Conservation (phyloP, 2,888 invertebrate genomes). For the Anoncus sp. region DNA sequence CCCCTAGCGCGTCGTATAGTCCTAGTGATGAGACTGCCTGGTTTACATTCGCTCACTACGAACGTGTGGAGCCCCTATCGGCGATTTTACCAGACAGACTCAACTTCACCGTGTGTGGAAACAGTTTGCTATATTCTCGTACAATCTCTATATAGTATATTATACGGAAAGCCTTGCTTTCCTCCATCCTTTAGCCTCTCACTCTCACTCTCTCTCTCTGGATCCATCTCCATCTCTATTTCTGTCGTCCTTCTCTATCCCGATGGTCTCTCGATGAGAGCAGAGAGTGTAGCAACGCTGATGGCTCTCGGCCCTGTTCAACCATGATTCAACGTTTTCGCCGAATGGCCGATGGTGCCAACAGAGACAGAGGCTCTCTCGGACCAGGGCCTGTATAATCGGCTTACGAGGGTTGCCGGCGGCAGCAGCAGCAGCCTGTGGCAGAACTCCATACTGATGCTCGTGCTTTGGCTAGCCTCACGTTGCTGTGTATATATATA, state of each 20-base stretch:
- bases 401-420: slow-evolving; percentile 77
- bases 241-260: slow-evolving; percentile 13
- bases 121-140: slow-evolving; percentile 25
- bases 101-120: slow-evolving; percentile 25
- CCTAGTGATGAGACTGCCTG: not conserved
- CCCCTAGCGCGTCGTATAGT: not conserved
- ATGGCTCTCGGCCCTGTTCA: slow-evolving; percentile 48
- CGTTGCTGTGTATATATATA: not conserved
- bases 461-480: slow-evolving; percentile 24
- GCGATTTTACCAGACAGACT: slow-evolving; percentile 32
- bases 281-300: slow-evolving; percentile 34
- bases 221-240: not conserved
- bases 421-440: slow-evolving; percentile 58
- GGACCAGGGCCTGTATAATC: slow-evolving; percentile 76
- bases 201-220: slow-evolving; percentile 36
- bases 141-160: slow-evolving; percentile 25
- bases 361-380: slow-evolving; percentile 41
- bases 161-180: slow-evolving; percentile 37
- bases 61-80: not conserved
- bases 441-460: slow-evolving; percentile 53
- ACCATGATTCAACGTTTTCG: slow-evolving; percentile 53
- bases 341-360: slow-evolving; percentile 58
- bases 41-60: slow-evolving; percentile 1
- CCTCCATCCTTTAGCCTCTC: not conserved
- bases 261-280: slow-evolving; percentile 38